Evolutionary conservation across 2,888 invertebrate genomes (phyloP).

Genomic region (Drosophila anceps): DNA sequence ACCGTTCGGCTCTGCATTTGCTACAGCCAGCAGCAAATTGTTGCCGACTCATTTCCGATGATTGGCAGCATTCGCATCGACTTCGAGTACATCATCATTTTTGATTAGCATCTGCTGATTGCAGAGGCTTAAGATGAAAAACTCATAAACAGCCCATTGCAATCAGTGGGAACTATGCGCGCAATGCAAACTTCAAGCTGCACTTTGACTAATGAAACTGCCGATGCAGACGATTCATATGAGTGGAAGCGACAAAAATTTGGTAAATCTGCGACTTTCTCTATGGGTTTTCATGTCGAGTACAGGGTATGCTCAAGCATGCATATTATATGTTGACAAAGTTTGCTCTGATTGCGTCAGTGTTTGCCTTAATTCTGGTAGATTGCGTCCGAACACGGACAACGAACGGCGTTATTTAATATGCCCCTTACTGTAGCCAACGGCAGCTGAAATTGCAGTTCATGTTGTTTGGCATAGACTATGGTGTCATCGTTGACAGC

Average conservation of each 20-base stretch:
- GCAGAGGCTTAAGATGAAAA: not conserved
- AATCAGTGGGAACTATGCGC: too few relatives aligned
- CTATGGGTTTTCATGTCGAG: too few relatives aligned
- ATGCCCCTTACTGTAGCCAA: slow-evolving; percentile 33
- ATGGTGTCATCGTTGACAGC: slow-evolving; percentile 47
- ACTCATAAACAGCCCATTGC: not conserved
- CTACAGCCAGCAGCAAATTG: slow-evolving; percentile 46
- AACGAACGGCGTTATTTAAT: slow-evolving; percentile 54
- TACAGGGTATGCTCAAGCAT: slow-evolving; percentile 5
- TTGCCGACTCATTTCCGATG: slow-evolving; percentile 59
- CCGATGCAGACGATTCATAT: too few relatives aligned
- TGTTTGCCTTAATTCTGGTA: slow-evolving; percentile 39
- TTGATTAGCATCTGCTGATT: slow-evolving; percentile 9
- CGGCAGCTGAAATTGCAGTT: slow-evolving; percentile 25
- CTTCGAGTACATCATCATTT: slow-evolving; percentile 22
- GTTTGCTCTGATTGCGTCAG: slow-evolving; percentile 5
- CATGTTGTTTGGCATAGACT: slow-evolving; percentile 46
- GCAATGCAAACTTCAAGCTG: not conserved
- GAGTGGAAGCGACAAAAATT: too few relatives aligned
- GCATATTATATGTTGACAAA: not conserved
- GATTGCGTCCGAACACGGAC: slow-evolving; percentile 51
- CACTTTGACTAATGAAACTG: not conserved
- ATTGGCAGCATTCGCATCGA: slow-evolving; percentile 42
- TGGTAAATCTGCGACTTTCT: too few relatives aligned
- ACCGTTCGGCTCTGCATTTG: slow-evolving; percentile 14